A percentile compares a stretch with the other conserved stretches of the same genome.
Conservation (phyloP, 2,888 invertebrate species). For the Diadromus collaris region DNA sequence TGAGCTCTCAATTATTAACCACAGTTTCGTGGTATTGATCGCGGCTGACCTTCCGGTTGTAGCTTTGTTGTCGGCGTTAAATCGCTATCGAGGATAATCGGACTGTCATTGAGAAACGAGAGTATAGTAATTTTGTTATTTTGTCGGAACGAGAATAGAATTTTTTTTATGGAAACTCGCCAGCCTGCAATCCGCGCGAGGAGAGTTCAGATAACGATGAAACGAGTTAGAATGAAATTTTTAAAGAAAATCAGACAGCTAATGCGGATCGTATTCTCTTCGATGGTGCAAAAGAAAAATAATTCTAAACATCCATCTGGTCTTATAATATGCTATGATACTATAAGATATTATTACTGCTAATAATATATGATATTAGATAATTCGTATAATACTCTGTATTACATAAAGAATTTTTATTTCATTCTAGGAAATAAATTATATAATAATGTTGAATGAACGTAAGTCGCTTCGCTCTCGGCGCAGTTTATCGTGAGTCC, state of each 20-base stretch:
- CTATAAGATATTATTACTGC: background rate
- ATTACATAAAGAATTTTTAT: background rate
- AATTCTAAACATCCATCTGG: background rate
- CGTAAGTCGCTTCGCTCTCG: background rate
- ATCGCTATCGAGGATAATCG: background rate
- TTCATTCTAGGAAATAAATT: background rate
- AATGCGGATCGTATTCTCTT: background rate
- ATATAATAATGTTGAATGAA: background rate
- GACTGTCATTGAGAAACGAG: background rate
- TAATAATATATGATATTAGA: background rate
- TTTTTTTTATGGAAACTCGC: background rate
- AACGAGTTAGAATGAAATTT: background rate
- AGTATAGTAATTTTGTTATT: background rate
- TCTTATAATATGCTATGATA: background rate
- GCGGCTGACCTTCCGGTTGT: conserved; percentile 10
- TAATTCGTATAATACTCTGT: background rate
- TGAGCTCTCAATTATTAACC: conserved; percentile 25
- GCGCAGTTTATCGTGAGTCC: background rate
- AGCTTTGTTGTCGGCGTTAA: background rate
- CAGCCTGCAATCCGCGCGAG: background rate
- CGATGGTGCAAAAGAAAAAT: background rate
- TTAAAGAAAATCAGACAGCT: background rate
- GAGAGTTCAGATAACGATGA: background rate
- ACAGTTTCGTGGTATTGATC: conserved; percentile 25
- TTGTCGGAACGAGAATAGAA: background rate